These are phyloP conservation scores for Hyposmocoma kahamanoa DNA, from an alignment of 1,140 invertebrate species.

Conservation along the genomic window DNA sequence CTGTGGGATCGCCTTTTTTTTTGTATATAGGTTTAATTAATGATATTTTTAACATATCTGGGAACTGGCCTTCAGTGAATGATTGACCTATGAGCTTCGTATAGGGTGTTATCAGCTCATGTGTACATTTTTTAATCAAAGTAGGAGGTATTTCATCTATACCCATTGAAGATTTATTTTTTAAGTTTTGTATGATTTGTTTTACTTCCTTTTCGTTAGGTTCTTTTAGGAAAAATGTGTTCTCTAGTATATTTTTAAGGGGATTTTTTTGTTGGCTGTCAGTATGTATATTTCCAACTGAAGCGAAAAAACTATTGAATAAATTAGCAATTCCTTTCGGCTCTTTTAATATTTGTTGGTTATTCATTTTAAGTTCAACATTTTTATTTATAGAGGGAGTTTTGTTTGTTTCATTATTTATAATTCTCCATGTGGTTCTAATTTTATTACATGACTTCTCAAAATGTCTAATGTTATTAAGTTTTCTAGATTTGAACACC, in stretches of 20 bases:
- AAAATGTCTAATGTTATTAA: background rate
- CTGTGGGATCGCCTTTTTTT: background rate
- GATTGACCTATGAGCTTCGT: background rate
- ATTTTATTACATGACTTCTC: background rate
- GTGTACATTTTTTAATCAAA: background rate
- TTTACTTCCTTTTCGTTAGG: background rate
- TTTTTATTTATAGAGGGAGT: background rate
- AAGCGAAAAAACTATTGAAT: background rate
- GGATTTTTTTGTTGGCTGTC: background rate
- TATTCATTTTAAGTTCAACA: background rate
- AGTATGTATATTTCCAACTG: background rate
- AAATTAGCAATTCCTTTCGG: background rate
- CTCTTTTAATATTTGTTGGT: background rate
- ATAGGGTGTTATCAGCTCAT: background rate
- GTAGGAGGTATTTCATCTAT: background rate
- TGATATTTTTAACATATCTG: background rate
- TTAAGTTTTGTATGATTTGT: background rate
- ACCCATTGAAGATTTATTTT: background rate
- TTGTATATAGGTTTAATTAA: conserved; percentile 3
- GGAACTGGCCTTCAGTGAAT: background rate
- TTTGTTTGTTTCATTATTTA: background rate
- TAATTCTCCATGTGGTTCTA: conserved; percentile 3
- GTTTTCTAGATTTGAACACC: background rate
- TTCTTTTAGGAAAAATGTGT: background rate
- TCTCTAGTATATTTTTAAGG: background rate